phyloP scores from a whole-genome alignment of 2,888 invertebrate genomes.

The Apodemia mormo region DNA sequence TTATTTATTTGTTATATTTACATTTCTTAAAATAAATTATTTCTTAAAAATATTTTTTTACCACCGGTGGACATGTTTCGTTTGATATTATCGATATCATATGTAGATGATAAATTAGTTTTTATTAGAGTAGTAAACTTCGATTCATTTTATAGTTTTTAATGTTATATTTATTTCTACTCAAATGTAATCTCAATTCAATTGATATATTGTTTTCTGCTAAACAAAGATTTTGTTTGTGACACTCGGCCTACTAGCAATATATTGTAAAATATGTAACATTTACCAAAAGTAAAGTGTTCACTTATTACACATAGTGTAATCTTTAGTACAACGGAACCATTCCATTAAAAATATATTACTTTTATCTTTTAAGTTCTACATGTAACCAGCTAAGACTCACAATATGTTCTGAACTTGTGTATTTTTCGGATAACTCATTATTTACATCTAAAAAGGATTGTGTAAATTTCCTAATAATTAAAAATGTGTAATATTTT shows the following conservation, averaged over 20 bases:
- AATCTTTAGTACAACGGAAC: conserved; percentile 49
- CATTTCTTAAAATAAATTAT: conserved; percentile 22
- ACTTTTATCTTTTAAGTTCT: conserved; percentile 36
- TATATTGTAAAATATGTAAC: conserved; percentile 36
- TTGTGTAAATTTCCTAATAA: conserved; percentile 12
- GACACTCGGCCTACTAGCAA: conserved; percentile 36
- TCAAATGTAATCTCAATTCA: conserved; percentile 68
- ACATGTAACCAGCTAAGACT: conserved; percentile 23
- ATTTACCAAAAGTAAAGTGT: conserved; percentile 64
- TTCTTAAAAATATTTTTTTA: conserved; percentile 29
- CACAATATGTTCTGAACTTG: conserved; percentile 14
- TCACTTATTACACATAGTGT: conserved; percentile 47
- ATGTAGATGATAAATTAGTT: conserved; percentile 24
- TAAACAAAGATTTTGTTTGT: conserved; percentile 36
- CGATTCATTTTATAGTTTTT: conserved; percentile 30
- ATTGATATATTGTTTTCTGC: conserved; percentile 43
- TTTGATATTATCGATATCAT: conserved; percentile 20
- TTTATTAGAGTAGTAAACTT: conserved; percentile 23
- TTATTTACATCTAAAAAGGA: conserved; percentile 15
- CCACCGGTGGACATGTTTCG: conserved; percentile 31
- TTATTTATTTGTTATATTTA: conserved; percentile 34
- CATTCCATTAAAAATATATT: conserved; percentile 51
- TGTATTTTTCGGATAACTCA: conserved; percentile 21
- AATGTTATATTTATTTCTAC: conserved; percentile 44
- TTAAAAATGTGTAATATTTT: conserved; percentile 63